phyloP scores from a whole-genome alignment of 2,113 vertebrate genomes.

The Sylvietta virens region DNA sequence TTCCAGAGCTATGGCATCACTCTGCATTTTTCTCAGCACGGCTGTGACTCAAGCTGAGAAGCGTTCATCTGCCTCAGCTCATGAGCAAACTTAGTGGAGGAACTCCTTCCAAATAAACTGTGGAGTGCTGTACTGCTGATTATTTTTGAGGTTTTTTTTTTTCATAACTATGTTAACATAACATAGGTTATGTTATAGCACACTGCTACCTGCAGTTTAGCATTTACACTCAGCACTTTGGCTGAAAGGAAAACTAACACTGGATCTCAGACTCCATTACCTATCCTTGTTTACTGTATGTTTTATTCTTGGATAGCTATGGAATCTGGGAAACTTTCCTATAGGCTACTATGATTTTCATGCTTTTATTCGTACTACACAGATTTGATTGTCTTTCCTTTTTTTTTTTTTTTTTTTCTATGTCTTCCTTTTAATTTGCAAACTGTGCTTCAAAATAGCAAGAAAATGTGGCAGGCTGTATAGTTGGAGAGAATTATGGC shows the following conservation, averaged over 20 bases:
- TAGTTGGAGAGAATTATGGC: conserved; percentile 42
- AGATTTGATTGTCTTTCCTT: not conserved
- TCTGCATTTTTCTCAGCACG: not conserved
- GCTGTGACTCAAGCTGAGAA: not conserved
- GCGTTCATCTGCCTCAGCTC: not conserved
- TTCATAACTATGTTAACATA: no score
- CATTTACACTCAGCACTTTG: not conserved
- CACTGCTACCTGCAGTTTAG: not conserved
- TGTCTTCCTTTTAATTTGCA: conserved; percentile 41
- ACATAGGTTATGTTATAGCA: not conserved
- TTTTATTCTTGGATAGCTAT: not conserved
- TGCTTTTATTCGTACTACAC: not conserved
- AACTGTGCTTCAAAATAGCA: conserved; percentile 31
- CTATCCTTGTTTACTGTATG: not conserved
- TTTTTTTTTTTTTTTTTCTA: accelerated
- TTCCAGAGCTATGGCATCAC: not conserved
- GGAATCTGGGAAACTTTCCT: not conserved
- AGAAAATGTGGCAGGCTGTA: conserved; percentile 38
- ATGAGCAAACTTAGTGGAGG: not conserved
- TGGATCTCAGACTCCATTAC: not conserved
- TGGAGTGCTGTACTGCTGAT: not conserved
- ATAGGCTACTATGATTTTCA: not conserved
- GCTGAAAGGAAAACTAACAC: not conserved
- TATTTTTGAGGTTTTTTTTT: not conserved
- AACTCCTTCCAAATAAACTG: not conserved